Evolutionary conservation across 2,888 invertebrate species (phyloP).

Genomic region (Sepiola atlantica): DNA sequence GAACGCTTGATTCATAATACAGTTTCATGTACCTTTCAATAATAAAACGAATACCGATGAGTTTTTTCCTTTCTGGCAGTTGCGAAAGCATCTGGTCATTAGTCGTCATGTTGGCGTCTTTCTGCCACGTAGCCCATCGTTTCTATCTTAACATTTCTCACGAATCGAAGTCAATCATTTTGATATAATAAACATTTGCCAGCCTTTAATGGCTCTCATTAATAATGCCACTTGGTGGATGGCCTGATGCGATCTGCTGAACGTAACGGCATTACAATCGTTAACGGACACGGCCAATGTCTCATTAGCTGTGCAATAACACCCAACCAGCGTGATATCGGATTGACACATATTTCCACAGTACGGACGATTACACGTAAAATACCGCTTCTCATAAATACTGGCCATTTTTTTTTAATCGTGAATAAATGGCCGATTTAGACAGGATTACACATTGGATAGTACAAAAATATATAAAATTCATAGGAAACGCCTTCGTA

Average conservation of each 20-base stretch:
- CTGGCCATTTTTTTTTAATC: too few species aligned
- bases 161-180: conserved; percentile 5
- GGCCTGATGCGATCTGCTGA: not conserved
- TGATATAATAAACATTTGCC: conserved; percentile 32
- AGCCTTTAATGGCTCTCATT: not conserved
- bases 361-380: not conserved
- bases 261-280: not conserved
- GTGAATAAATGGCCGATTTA: too few species aligned
- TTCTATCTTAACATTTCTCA: not conserved
- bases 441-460: too few species aligned
- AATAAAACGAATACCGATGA: too few species aligned
- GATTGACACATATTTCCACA: not conserved
- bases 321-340: not conserved
- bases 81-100: not conserved
- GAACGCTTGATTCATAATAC: too few species aligned
- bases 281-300: conserved; percentile 32
- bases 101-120: too few species aligned
- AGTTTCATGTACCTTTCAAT: too few species aligned
- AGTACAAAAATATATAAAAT: too few species aligned
- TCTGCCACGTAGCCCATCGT: not conserved
- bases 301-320: not conserved
- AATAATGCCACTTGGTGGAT: not conserved
- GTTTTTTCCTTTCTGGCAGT: not conserved
- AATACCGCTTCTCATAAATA: too few species aligned
- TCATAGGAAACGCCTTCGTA: too few species aligned